Evolutionary conservation across 2,113 vertebrate genomes (phyloP).

Genomic region (Cryptotis parvus): DNA sequence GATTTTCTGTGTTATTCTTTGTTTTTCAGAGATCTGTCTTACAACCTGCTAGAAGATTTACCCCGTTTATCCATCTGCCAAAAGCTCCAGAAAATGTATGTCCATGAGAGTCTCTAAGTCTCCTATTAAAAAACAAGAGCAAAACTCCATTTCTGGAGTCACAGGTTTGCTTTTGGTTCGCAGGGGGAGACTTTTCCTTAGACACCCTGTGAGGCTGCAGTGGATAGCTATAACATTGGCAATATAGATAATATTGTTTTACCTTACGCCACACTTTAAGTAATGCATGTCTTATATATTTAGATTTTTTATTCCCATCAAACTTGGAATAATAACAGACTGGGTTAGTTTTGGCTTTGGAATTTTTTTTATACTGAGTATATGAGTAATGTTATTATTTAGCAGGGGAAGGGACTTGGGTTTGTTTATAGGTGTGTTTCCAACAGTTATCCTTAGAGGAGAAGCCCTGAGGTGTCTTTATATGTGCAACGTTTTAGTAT

Average conservation of each 20-base stretch:
- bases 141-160: slow-evolving; percentile 36
- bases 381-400: not conserved
- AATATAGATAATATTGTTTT: slow-evolving; percentile 7
- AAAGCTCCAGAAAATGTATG: slow-evolving; percentile 95
- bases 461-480: not conserved
- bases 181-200: not conserved
- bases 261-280: not conserved
- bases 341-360: slow-evolving; percentile 8
- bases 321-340: not conserved
- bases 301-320: rapidly evolving
- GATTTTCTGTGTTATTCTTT: slow-evolving; percentile 65
- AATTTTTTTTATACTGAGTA: not conserved
- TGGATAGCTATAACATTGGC: not conserved
- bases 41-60: slow-evolving; percentile 92
- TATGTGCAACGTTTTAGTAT: not conserved
- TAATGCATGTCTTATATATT: not conserved
- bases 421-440: slow-evolving; percentile 25
- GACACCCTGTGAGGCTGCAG: not conserved
- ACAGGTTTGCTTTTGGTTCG: slow-evolving; percentile 4
- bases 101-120: slow-evolving; percentile 46
- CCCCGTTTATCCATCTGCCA: slow-evolving; percentile 93
- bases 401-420: not conserved
- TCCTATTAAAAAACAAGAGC: slow-evolving; percentile 3
- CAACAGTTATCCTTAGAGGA: not conserved
- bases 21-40: slow-evolving; percentile 94